Evolutionary conservation across 2,888 invertebrate genomes (phyloP).

Genomic region (Athalia circularis): DNA sequence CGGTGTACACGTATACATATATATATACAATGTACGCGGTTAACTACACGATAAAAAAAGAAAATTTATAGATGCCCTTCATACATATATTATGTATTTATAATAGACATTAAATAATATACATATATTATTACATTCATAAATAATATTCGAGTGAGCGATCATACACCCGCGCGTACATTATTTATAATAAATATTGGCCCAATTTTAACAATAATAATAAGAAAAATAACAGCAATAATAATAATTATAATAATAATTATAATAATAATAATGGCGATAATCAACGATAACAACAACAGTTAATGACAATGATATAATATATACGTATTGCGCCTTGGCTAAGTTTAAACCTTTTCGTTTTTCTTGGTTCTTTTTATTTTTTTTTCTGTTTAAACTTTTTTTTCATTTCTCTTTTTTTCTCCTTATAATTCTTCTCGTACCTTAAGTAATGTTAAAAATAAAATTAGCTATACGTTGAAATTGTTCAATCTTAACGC

Average conservation of each 20-base stretch:
- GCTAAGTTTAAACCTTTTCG: constrained; percentile 14
- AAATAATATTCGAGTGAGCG: background rate
- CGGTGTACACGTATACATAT: too few relatives aligned
- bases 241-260: too few relatives aligned
- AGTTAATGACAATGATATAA: too few relatives aligned
- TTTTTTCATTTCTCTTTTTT: constrained; percentile 57
- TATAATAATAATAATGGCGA: too few relatives aligned
- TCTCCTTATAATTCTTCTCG: constrained; percentile 54
- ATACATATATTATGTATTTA: constrained; percentile 6
- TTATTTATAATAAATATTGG: background rate
- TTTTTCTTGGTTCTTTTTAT: constrained; percentile 30
- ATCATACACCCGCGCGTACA: background rate
- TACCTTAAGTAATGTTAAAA: constrained; percentile 67
- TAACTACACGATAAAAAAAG: too few relatives aligned
- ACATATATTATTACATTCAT: background rate
- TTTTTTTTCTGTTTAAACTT: constrained; percentile 44
- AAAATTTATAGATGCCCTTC: too few relatives aligned
- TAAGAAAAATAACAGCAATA: too few relatives aligned
- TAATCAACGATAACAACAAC: too few relatives aligned
- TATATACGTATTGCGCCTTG: background rate
- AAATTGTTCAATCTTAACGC: background rate
- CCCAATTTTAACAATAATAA: too few relatives aligned
- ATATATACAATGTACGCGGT: too few relatives aligned
- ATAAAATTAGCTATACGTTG: constrained; percentile 63
- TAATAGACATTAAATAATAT: constrained; percentile 22